Percentiles rank a stretch among this genome's conserved stretches.
These are phyloP conservation scores for Aphaenogaster rudis DNA, from an alignment of 1,140 invertebrate genomes.

Conservation along the genomic window DNA sequence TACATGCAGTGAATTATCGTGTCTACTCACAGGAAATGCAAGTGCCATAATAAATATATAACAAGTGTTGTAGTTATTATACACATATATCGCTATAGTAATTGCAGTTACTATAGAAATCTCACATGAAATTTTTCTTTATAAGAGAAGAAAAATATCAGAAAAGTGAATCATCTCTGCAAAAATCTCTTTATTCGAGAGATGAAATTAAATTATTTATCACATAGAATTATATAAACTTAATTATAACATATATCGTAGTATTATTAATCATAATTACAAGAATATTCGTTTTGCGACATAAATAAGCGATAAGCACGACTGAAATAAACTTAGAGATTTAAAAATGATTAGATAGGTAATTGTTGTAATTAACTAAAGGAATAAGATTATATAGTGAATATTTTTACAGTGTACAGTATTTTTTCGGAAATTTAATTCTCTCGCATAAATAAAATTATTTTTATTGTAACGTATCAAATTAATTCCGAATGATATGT, in stretches of 20 bases:
- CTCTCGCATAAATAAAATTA: constrained; percentile 21
- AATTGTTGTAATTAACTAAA: not conserved
- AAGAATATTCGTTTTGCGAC: not conserved
- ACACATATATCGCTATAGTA: not conserved
- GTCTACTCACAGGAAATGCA: constrained; percentile 73
- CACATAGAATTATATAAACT: not conserved
- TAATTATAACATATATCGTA: not conserved
- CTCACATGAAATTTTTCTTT: not conserved
- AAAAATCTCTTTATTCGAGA: not conserved
- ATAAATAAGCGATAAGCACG: constrained; percentile 6
- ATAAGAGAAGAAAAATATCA: not conserved
- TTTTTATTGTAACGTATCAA: not conserved
- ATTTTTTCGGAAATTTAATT: constrained; percentile 2
- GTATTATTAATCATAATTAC: not conserved
- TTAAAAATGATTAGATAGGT: not conserved
- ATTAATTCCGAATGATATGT: not conserved
- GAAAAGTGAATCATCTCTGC: not conserved
- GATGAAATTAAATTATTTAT: not conserved
- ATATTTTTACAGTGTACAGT: no score
- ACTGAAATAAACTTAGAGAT: not conserved
- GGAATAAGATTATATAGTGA: not conserved
- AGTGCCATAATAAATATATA: constrained; percentile 31
- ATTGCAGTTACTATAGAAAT: not conserved
- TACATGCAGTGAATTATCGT: constrained; percentile 72
- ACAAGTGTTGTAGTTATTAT: not conserved